Evolutionary conservation across 1,140 invertebrate species (phyloP).

Genomic region (Drosophila pallidifrons): DNA sequence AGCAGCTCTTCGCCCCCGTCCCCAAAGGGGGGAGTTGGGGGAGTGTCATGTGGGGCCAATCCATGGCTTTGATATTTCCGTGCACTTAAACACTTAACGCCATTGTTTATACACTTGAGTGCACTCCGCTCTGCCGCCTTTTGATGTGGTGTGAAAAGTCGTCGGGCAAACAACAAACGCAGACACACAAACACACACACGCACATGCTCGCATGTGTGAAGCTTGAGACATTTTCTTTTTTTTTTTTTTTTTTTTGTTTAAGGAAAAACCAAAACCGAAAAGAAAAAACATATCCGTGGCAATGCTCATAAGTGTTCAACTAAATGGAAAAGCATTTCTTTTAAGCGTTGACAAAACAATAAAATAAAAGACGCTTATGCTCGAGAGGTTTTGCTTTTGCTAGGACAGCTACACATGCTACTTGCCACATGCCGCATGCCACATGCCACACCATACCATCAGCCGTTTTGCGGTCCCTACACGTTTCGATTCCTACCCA

Average conservation of each 20-base stretch:
- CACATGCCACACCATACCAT: slow-evolving; percentile 8
- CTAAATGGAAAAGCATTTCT: slow-evolving; percentile 83
- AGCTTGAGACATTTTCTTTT: slow-evolving; percentile 65
- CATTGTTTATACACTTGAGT: slow-evolving; percentile 83
- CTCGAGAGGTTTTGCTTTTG: slow-evolving; percentile 52
- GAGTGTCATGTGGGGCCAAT: slow-evolving; percentile 21
- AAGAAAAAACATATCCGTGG: slow-evolving; percentile 65
- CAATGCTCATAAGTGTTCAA: slow-evolving; percentile 80
- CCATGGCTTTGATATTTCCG: slow-evolving; percentile 74
- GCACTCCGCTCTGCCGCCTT: slow-evolving; percentile 73
- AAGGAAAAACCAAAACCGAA: slow-evolving; percentile 33
- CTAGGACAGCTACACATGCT: slow-evolving; percentile 25
- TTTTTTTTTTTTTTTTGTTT: slow-evolving; percentile 49
- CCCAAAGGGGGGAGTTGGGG: neutral
- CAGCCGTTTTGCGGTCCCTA: slow-evolving; percentile 49
- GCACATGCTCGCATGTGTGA: slow-evolving; percentile 24
- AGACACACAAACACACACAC: slow-evolving; percentile 39
- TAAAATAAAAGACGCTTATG: slow-evolving; percentile 79
- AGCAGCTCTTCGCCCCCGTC: slow-evolving; percentile 34
- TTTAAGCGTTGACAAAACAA: slow-evolving; percentile 82
- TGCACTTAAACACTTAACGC: slow-evolving; percentile 83
- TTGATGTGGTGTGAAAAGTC: slow-evolving; percentile 82
- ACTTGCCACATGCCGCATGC: slow-evolving; percentile 17
- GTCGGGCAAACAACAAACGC: slow-evolving; percentile 57
- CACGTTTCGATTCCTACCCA: slow-evolving; percentile 57